phyloP scores from a whole-genome alignment of 2,113 vertebrate species.

The Ictidomys tridecemlineatus region DNA sequence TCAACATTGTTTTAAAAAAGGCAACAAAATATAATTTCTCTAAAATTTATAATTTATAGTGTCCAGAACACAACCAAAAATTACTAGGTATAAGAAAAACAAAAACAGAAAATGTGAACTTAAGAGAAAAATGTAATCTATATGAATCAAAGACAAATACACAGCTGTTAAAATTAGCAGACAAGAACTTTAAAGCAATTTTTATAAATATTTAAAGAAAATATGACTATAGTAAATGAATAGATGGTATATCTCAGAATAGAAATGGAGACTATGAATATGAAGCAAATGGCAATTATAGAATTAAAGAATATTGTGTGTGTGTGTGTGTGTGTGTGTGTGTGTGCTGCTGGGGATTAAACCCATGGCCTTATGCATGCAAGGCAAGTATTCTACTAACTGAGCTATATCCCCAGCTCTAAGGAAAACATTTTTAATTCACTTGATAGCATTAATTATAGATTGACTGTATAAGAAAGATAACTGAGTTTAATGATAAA shows the following conservation, averaged over 20 bases:
- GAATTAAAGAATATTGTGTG: background rate
- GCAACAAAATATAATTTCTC: background rate
- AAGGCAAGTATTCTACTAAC: too few relatives aligned
- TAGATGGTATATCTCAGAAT: background rate
- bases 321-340: too few relatives aligned
- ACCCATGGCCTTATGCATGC: too few relatives aligned
- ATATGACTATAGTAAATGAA: background rate
- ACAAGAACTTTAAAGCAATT: background rate
- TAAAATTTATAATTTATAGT: background rate
- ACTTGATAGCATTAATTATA: background rate
- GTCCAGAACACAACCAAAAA: background rate
- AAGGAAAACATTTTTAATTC: background rate
- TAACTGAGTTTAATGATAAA: background rate
- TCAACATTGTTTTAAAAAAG: background rate
- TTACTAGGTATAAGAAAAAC: background rate
- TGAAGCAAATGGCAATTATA: background rate
- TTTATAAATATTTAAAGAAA: constrained; percentile 53
- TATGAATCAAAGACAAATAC: constrained; percentile 18
- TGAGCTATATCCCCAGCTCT: background rate
- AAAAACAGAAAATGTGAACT: background rate
- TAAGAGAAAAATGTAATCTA: background rate
- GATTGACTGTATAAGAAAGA: background rate
- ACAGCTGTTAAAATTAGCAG: background rate
- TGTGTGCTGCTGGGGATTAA: too few relatives aligned
- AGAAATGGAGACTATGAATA: background rate